phyloP scores from a whole-genome alignment of 2,797 vertebrate species.

The Epinephelus malabaricus region DNA sequence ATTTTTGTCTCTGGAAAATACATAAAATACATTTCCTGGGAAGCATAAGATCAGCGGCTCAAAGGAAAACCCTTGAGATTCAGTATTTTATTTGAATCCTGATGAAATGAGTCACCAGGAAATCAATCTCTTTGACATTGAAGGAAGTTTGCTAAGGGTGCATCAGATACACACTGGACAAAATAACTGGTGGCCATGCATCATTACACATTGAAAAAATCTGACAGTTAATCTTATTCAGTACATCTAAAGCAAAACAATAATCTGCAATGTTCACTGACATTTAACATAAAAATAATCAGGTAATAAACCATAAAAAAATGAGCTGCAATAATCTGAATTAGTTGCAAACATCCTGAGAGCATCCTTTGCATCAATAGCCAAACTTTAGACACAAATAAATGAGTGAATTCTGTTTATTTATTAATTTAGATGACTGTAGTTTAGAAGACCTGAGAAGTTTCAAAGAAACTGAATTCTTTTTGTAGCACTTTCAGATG shows the following conservation, averaged over 20 bases:
- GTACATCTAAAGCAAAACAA: conserved; percentile 19
- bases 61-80: neutral
- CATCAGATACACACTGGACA: neutral
- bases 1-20: conserved; percentile 11
- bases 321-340: neutral
- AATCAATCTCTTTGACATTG: neutral
- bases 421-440: conserved; percentile 14
- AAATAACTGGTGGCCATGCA: conserved; percentile 2
- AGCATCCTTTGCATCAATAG: neutral
- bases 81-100: conserved; percentile 2
- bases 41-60: conserved; percentile 12
- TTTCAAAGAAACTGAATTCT: neutral
- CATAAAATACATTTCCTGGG: neutral
- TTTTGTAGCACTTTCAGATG: conserved; percentile 21
- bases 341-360: conserved; percentile 1
- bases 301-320: conserved; percentile 1
- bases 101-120: conserved; percentile 24
- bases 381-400: neutral
- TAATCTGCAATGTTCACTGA: neutral
- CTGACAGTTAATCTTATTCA: conserved; percentile 23
- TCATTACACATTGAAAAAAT: neutral
- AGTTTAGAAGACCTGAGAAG: neutral
- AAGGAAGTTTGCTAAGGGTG: neutral
- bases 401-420: neutral
- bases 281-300: neutral